Conservation (phyloP, 2,888 invertebrate genomes). For the Cheilosia pagana region DNA sequence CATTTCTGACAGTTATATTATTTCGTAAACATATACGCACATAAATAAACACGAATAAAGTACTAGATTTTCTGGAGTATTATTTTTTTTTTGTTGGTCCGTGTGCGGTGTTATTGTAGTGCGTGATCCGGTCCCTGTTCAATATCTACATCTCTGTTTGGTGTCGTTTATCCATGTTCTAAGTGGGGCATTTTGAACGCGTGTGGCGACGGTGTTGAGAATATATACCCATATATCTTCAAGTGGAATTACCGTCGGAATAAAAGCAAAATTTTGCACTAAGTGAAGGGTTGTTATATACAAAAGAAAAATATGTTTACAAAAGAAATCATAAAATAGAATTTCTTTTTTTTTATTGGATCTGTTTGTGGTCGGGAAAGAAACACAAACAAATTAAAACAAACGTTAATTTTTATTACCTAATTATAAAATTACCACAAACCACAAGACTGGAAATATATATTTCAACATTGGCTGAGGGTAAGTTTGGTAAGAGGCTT, state of each 20-base stretch:
- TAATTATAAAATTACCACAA: background rate
- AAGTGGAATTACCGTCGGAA: slow-evolving; percentile 33
- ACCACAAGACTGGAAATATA: slow-evolving; percentile 26
- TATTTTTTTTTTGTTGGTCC: slow-evolving; percentile 4
- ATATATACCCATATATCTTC: slow-evolving; percentile 3
- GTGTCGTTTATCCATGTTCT: background rate
- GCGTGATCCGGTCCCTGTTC: slow-evolving; percentile 18
- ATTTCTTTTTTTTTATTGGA: background rate
- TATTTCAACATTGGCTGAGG: background rate
- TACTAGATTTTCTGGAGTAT: slow-evolving; percentile 2
- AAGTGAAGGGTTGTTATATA: slow-evolving; percentile 7
- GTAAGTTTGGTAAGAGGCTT: slow-evolving; percentile 25
- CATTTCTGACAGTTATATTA: slow-evolving; percentile 4
- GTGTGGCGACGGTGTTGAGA: slow-evolving; percentile 26
- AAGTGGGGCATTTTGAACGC: background rate
- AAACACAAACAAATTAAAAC: no score
- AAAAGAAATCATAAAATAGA: background rate
- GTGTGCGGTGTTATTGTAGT: slow-evolving; percentile 3
- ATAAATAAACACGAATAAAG: slow-evolving; percentile 4
- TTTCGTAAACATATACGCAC: slow-evolving; percentile 24
- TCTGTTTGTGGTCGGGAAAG: background rate
- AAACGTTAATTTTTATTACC: no score
- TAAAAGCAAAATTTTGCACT: background rate
- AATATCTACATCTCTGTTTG: background rate
- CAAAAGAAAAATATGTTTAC: background rate